Evolutionary conservation across 2,113 vertebrate species (phyloP).

Genomic region (Pimephales promelas): DNA sequence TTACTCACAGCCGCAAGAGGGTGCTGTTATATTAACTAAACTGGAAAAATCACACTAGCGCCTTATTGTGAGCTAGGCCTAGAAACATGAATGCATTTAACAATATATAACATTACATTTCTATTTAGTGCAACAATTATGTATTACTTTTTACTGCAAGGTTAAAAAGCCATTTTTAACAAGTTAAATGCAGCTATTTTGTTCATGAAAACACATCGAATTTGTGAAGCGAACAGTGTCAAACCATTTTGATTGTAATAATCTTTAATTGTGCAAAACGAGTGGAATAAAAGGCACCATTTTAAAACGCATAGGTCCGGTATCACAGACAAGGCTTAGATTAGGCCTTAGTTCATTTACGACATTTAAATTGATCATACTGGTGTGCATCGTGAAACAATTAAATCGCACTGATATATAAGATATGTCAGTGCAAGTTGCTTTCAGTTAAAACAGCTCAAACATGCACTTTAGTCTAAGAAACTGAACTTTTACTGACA

Average conservation of each 20-base stretch:
- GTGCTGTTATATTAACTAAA: slow-evolving; percentile 66
- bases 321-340: too few relatives aligned
- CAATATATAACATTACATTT: not conserved
- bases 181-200: too few relatives aligned
- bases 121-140: too few relatives aligned
- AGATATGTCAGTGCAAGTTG: too few relatives aligned
- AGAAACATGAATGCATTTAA: not conserved
- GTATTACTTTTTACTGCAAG: too few relatives aligned
- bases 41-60: not conserved
- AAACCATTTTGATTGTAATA: not conserved
- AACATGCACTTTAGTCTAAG: too few relatives aligned
- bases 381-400: too few relatives aligned
- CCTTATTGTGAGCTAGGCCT: not conserved
- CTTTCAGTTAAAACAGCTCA: too few relatives aligned
- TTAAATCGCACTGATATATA: too few relatives aligned
- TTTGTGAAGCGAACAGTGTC: not conserved
- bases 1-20: slow-evolving; percentile 60
- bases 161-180: too few relatives aligned
- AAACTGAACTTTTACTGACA: not conserved
- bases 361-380: too few relatives aligned
- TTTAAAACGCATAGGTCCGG: not conserved
- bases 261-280: not conserved
- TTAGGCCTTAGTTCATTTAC: too few relatives aligned
- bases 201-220: not conserved
- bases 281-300: not conserved